phyloP scores from a whole-genome alignment of 2,888 invertebrate species.

The Acronicta psi region DNA sequence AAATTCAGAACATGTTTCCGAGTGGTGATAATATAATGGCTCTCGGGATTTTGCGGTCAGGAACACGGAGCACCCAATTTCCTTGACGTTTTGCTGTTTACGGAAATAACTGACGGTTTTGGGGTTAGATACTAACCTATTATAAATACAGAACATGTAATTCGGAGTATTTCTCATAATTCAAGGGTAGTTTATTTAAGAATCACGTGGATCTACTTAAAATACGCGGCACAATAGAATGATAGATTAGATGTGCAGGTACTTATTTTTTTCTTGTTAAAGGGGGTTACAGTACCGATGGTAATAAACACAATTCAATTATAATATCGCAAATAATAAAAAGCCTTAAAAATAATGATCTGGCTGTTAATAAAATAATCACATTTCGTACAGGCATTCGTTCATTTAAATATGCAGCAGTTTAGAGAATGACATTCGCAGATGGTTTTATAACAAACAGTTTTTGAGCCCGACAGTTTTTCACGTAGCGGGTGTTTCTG shows the following conservation, averaged over 20 bases:
- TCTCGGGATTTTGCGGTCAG: conserved; percentile 56
- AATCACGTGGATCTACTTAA: no score
- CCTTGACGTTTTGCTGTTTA: conserved; percentile 42
- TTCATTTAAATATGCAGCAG: conserved; percentile 51
- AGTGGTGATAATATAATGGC: conserved; percentile 52
- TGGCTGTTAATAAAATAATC: no score
- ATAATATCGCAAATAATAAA: no score
- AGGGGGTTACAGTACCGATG: no score
- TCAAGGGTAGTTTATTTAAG: neutral
- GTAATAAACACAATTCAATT: no score
- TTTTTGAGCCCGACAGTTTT: conserved; percentile 56
- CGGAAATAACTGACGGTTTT: conserved; percentile 34
- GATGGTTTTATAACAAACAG: conserved; percentile 63
- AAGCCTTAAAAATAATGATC: no score
- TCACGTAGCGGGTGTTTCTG: conserved; percentile 65
- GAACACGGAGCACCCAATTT: conserved; percentile 44
- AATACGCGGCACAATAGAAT: no score
- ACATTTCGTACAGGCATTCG: conserved; percentile 43
- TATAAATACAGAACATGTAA: neutral
- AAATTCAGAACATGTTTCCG: conserved; percentile 64
- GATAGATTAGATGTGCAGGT: no score
- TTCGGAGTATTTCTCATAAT: neutral
- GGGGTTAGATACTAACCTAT: conserved; percentile 6
- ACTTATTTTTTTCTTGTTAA: no score
- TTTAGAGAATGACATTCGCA: conserved; percentile 54